Evolutionary conservation across 35 echinoderm and acorn worm species (phyloP).

Genomic region (Ophiothrix spiculata): DNA sequence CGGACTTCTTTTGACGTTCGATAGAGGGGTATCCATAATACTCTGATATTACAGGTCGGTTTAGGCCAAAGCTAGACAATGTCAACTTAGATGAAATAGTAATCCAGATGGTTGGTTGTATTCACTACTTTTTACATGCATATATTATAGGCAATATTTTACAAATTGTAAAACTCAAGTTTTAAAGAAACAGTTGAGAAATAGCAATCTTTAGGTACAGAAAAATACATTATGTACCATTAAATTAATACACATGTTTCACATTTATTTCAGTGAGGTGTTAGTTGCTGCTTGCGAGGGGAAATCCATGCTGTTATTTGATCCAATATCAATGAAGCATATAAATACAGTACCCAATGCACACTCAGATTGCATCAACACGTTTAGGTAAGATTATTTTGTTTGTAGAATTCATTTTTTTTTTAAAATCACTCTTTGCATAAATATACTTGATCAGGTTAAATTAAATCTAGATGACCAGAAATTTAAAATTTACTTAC

Average conservation of each 20-base stretch:
- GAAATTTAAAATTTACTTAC: too few relatives aligned
- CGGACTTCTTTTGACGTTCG: too few relatives aligned
- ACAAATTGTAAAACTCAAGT: neutral
- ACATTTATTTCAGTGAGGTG: constrained; percentile 48
- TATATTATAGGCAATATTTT: neutral
- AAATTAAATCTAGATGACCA: too few relatives aligned
- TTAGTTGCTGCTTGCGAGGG: constrained; percentile 92
- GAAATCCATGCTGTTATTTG: constrained; percentile 81
- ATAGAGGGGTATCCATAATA: too few relatives aligned
- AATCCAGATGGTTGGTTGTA: too few relatives aligned
- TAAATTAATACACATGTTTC: neutral
- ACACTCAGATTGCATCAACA: constrained; percentile 89
- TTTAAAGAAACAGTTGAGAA: neutral
- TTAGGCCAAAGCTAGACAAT: too few relatives aligned
- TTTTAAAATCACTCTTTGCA: too few relatives aligned
- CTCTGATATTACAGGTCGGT: too few relatives aligned
- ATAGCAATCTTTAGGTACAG: neutral
- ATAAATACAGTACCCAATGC: constrained; percentile 76
- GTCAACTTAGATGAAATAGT: too few relatives aligned
- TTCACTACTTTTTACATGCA: too few relatives aligned
- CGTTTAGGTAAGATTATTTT: constrained; percentile 65
- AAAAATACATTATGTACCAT: neutral
- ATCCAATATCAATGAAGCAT: constrained; percentile 67
- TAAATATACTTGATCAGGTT: too few relatives aligned
- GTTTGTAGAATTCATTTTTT: too few relatives aligned